Evolutionary conservation across 2,797 vertebrate species (phyloP), one percentile per base, ranked within the genome.

Genomic region (Ispidina lecontei): DNA sequence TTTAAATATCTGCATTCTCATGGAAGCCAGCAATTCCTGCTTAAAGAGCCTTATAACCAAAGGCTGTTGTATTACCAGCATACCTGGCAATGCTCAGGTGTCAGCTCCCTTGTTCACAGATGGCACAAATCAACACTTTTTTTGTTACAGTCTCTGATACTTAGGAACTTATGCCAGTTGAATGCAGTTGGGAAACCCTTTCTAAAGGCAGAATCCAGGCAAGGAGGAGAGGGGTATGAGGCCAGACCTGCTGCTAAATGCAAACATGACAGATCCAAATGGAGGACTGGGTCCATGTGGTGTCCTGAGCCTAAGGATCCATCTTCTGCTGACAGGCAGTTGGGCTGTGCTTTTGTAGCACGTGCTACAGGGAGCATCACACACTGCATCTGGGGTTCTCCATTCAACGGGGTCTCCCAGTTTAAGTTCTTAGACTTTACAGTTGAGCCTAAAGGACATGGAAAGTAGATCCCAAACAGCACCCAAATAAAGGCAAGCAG

Each of bases 221-320:
- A 41, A 44, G 20, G 8, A 6, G 9, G 9, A 41, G 31, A 22
- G 68, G 22, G 25, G 28, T 14, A 22, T 74, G 58, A 29, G n/a
- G 43, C 54, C 29, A 51, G 37, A 37, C 12, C n/a, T 80, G 56
- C 29, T 3, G 5, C 33, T 63, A 51, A 51, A 46, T 26, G 23
- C 37, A 49, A 16, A 10, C 13, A 19, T 1, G 1, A 35, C 3
- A 2, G 31, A 4, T 17, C 18, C 5, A 2, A 35, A 23, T 0
- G 3, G 43, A 22, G 2, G 2, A 12, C 23, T 18, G 29, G 20
- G 10, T 46, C 33, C 22, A 8, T 10, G 23, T 5, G 0, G 4
- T 54, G 56, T 13, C 37, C 41, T n/a, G 31, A 72, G 21, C 21
- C 47, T n/a, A 26, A 44, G 63, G 63, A 18, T 25, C 5, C 31